These are phyloP conservation scores for Ephydatia muelleri DNA, from an alignment of 37 sponge, comb jelly and placozoan species.

Conservation along the genomic window DNA sequence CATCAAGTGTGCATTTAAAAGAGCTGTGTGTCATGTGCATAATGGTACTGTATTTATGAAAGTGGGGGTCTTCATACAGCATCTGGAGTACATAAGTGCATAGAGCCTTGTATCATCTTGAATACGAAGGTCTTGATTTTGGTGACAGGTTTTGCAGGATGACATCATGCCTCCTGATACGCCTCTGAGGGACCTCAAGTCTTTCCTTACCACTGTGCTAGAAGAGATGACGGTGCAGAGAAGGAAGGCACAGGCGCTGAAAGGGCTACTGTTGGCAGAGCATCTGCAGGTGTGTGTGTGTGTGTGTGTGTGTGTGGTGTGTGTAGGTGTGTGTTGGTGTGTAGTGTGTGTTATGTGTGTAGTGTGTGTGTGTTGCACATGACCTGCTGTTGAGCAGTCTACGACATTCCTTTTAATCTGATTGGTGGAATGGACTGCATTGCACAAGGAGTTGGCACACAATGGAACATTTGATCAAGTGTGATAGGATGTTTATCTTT, in stretches of 20 bases:
- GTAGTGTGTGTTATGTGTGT: background rate
- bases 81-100: background rate
- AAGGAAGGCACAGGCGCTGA: conserved; percentile 65
- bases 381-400: no score
- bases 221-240: conserved; percentile 47
- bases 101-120: background rate
- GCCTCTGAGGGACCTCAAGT: conserved; percentile 26
- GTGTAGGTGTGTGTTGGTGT: background rate
- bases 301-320: no score
- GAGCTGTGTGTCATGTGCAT: background rate
- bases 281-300: conserved; percentile 67
- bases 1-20: background rate
- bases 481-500: background rate
- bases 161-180: conserved; percentile 60
- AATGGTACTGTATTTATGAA: no score
- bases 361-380: no score
- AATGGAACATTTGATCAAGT: background rate
- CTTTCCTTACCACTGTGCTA: conserved; percentile 70
- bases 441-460: no score
- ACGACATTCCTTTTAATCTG: no score
- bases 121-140: background rate
- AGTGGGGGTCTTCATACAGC: no score
- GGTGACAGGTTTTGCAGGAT: conserved; percentile 47
- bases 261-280: conserved; percentile 64
- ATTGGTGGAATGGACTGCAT: no score